phyloP scores from a whole-genome alignment of 2,888 invertebrate genomes.

The Acleris cristana region DNA sequence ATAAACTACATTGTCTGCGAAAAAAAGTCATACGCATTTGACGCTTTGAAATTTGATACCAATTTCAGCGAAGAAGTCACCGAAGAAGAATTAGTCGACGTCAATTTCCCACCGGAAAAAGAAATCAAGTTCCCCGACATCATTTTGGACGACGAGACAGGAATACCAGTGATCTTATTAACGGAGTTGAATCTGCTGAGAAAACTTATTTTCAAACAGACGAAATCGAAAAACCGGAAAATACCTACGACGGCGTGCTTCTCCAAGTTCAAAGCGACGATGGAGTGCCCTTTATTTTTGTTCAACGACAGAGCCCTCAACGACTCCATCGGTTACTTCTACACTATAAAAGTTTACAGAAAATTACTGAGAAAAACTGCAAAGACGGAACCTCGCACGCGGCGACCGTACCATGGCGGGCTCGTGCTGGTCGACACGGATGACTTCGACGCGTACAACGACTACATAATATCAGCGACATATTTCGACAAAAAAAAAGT shows the following conservation, averaged over 20 bases:
- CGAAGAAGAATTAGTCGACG: conserved; percentile 49
- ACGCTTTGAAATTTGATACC: conserved; percentile 51
- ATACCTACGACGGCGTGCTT: conserved; percentile 47
- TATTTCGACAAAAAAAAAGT: conserved; percentile 55
- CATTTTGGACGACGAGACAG: conserved; percentile 49
- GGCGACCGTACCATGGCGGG: conserved; percentile 45
- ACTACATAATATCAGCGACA: conserved; percentile 40
- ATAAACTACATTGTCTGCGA: conserved; percentile 57
- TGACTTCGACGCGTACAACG: conserved; percentile 23
- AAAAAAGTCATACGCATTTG: conserved; percentile 53
- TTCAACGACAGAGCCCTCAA: conserved; percentile 48
- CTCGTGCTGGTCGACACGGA: conserved; percentile 52
- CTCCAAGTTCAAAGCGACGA: conserved; percentile 50
- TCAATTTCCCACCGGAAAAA: conserved; percentile 50
- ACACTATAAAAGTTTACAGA: conserved; percentile 57
- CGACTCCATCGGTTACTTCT: conserved; percentile 57
- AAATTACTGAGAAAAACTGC: conserved; percentile 45
- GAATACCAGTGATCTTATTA: conserved; percentile 41
- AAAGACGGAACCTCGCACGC: conserved; percentile 50
- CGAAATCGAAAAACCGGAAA: not conserved
- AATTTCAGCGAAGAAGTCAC: conserved; percentile 41
- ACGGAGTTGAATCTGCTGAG: conserved; percentile 50
- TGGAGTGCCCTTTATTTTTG: conserved; percentile 56
- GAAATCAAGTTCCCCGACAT: conserved; percentile 59
- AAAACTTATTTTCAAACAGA: conserved; percentile 50